Conservation (phyloP, 2,113 vertebrate genomes). For the Nycticebus coucang region DNA sequence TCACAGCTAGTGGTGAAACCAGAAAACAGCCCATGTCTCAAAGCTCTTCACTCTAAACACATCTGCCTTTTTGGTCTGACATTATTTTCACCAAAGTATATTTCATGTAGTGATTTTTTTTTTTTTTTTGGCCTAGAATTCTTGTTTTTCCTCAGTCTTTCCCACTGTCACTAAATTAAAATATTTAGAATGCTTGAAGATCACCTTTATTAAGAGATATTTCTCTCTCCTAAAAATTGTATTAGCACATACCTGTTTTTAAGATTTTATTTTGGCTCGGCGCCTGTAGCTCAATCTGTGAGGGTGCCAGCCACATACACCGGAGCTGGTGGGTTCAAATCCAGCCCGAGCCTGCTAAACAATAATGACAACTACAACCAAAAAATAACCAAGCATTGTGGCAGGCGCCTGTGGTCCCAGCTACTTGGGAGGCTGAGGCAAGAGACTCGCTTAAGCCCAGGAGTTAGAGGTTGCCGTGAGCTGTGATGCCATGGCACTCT, state of each 20-base stretch:
- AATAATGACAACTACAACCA: no score
- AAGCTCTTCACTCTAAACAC: not conserved
- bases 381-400: no score
- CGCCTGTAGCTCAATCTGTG: no score
- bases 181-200: conserved; percentile 44
- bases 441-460: no score
- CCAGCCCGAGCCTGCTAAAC: no score
- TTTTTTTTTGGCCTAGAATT: not conserved
- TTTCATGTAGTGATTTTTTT: conserved; percentile 11
- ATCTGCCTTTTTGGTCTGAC: not conserved
- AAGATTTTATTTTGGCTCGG: not conserved
- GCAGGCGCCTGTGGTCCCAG: no score
- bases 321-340: no score
- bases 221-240: conserved; percentile 21
- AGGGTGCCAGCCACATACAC: no score
- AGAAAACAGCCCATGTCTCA: not conserved
- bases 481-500: no score
- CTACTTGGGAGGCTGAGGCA: no score
- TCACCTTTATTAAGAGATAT: not conserved
- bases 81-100: not conserved
- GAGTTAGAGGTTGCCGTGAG: no score
- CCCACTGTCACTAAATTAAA: not conserved
- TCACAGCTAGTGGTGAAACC: not conserved
- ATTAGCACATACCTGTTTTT: not conserved
- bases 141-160: not conserved